These are phyloP conservation scores for Colostygia pectinataria DNA, from an alignment of 2,888 invertebrate genomes.

Conservation along the genomic window DNA sequence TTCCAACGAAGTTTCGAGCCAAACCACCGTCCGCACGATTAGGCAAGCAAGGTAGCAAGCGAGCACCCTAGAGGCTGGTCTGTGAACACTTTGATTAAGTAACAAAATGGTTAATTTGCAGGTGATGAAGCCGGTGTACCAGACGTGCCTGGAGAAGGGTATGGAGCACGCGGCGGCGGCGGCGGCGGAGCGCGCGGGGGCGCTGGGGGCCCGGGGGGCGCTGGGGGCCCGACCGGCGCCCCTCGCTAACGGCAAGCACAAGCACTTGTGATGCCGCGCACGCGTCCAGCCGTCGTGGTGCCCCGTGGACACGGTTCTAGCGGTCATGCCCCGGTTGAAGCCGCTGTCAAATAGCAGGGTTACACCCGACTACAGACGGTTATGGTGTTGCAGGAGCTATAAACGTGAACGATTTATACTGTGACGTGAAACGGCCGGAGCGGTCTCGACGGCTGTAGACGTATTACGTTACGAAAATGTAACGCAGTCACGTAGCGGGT, in stretches of 20 bases:
- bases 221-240: slow-evolving; percentile 75
- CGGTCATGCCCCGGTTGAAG: too few relatives aligned
- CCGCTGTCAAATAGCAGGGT: too few relatives aligned
- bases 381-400: too few relatives aligned
- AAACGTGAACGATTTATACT: too few relatives aligned
- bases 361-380: too few relatives aligned
- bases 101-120: slow-evolving; percentile 50
- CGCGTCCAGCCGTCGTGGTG: slow-evolving; percentile 21
- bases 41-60: too few relatives aligned
- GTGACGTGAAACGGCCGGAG: too few relatives aligned
- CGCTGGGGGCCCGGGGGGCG: slow-evolving; percentile 84
- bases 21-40: too few relatives aligned
- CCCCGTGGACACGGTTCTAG: too few relatives aligned
- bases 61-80: too few relatives aligned
- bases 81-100: not conserved
- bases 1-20: too few relatives aligned
- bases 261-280: slow-evolving; percentile 82
- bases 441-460: too few relatives aligned
- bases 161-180: slow-evolving; percentile 91
- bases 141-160: slow-evolving; percentile 91
- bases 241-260: slow-evolving; percentile 84
- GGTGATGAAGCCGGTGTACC: slow-evolving; percentile 93
- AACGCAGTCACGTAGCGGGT: not conserved
- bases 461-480: not conserved
- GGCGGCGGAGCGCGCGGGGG: slow-evolving; percentile 88